A percentile compares a stretch with the other conserved stretches of the same genome.
phyloP scores from a whole-genome alignment of 2,888 invertebrate genomes.

The Entomobrya multifasciata region DNA sequence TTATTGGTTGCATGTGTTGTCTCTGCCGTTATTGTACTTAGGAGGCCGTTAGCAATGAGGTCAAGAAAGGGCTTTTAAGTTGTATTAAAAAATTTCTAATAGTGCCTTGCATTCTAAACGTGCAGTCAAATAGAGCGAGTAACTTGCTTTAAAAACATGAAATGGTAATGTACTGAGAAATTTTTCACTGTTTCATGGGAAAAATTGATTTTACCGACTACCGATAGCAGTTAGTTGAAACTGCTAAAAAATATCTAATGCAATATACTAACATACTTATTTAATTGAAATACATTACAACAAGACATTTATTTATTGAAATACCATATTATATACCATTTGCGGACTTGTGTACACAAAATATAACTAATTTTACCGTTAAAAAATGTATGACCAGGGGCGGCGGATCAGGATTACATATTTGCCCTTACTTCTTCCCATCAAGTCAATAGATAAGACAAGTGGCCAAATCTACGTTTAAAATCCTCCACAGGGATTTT shows the following conservation, averaged over 20 bases:
- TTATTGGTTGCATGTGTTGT: slow-evolving; percentile 91
- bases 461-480: slow-evolving; percentile 64
- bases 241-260: slow-evolving; percentile 17
- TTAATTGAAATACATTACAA: background rate
- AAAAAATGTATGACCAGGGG: background rate
- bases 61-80: slow-evolving; percentile 49
- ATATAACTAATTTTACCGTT: background rate
- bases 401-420: background rate
- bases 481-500: slow-evolving; percentile 2
- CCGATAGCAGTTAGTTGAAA: too few species aligned
- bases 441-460: slow-evolving; percentile 56
- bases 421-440: slow-evolving; percentile 17
- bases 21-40: slow-evolving; percentile 92
- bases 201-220: background rate
- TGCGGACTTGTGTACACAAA: slow-evolving; percentile 1
- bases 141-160: slow-evolving; percentile 43
- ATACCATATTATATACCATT: background rate
- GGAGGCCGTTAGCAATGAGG: slow-evolving; percentile 82
- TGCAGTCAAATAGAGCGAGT: slow-evolving; percentile 22
- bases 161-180: slow-evolving; percentile 66
- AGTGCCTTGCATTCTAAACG: slow-evolving; percentile 19
- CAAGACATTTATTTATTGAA: background rate
- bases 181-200: slow-evolving; percentile 54
- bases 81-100: background rate
- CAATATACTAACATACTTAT: slow-evolving; percentile 24